Conservation (phyloP, 1,140 invertebrate genomes). For the Pararge aegeria region DNA sequence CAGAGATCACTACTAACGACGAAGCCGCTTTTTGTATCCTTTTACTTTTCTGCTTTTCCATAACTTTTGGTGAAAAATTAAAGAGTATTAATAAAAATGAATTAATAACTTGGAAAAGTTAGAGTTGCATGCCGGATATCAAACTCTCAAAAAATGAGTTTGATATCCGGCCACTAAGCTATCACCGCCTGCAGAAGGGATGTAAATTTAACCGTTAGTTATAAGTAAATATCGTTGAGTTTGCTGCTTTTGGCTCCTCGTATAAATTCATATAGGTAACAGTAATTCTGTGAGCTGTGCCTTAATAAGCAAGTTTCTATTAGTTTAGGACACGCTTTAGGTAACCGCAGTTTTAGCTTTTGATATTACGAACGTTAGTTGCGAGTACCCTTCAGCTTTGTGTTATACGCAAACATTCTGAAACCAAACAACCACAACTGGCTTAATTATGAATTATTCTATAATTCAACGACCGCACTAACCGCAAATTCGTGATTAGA, state of each 20-base stretch:
- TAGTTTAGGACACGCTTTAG: slow-evolving; percentile 19
- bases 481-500: not conserved
- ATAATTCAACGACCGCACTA: not conserved
- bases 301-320: slow-evolving; percentile 13
- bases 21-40: no score
- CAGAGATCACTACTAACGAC: no score
- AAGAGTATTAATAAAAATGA: no score
- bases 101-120: no score
- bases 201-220: no score
- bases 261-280: slow-evolving; percentile 11
- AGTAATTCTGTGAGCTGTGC: not conserved
- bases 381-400: slow-evolving; percentile 4
- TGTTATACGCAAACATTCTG: not conserved
- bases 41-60: no score
- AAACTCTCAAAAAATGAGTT: no score
- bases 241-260: not conserved
- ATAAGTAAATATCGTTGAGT: not conserved
- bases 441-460: slow-evolving; percentile 6
- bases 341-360: slow-evolving; percentile 6
- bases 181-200: no score
- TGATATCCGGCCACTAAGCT: no score
- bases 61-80: no score
- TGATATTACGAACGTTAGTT: slow-evolving; percentile 6
- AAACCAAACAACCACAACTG: slow-evolving; percentile 1
- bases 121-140: no score